Conservation (phyloP, 2,113 vertebrate species). For the Indicator indicator region DNA sequence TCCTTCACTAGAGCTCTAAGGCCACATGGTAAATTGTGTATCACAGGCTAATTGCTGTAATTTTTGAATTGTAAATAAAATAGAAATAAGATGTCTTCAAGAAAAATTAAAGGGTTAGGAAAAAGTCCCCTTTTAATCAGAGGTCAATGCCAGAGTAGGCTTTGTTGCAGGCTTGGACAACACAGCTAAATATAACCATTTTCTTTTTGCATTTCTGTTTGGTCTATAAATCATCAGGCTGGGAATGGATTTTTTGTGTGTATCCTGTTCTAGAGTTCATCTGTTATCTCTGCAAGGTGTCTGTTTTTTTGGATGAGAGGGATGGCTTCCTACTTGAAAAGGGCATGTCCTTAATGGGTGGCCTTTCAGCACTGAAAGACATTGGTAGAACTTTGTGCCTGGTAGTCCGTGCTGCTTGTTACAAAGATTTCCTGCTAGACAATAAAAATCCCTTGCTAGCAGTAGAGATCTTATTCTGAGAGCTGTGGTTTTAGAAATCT, state of each 20-base stretch:
- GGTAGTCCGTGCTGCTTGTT: neutral
- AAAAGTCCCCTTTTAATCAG: neutral
- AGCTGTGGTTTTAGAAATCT: neutral
- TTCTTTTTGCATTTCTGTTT: neutral
- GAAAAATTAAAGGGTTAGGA: neutral
- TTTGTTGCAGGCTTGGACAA: neutral
- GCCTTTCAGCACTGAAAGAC: neutral
- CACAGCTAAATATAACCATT: neutral
- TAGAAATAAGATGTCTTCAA: neutral
- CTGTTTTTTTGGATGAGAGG: neutral
- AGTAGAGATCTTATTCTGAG: neutral
- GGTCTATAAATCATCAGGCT: neutral
- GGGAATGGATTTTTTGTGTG: conserved; percentile 6
- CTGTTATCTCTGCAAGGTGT: conserved; percentile 25
- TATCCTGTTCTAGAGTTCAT: conserved; percentile 11
- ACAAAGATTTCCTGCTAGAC: neutral
- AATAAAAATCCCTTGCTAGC: neutral
- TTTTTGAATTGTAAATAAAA: neutral
- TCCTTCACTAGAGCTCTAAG: neutral
- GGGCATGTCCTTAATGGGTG: neutral
- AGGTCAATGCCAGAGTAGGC: neutral
- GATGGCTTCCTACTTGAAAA: conserved; percentile 25
- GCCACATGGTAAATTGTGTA: neutral
- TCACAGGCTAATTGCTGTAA: neutral
- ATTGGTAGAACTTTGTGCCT: neutral